Conservation (phyloP, 2,888 invertebrate species). For the Drosophila eohydei region DNA sequence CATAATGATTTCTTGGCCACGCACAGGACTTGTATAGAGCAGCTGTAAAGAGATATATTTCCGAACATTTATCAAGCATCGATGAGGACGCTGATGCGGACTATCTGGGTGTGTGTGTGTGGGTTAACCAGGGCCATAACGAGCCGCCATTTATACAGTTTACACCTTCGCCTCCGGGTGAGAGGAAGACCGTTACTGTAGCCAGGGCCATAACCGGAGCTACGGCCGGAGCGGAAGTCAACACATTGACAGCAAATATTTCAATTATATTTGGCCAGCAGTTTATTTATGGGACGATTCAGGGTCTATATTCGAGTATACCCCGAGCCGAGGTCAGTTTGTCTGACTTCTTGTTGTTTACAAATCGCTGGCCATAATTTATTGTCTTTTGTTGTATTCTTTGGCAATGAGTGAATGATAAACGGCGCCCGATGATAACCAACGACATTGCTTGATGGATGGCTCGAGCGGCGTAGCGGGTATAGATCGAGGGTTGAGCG, state of each 20-base stretch:
- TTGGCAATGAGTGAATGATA: conserved; percentile 77
- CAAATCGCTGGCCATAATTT: conserved; percentile 75
- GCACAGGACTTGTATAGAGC: conserved; percentile 9
- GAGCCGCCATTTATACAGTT: conserved; percentile 75
- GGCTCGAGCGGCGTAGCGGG: neutral
- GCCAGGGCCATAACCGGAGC: neutral
- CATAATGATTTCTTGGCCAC: conserved; percentile 49
- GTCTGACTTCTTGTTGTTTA: conserved; percentile 68
- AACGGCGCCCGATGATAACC: conserved; percentile 65
- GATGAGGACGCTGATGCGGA: conserved; percentile 33
- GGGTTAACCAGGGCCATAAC: conserved; percentile 61
- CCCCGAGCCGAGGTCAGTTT: conserved; percentile 27
- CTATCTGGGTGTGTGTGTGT: conserved; percentile 21
- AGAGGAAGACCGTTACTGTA: conserved; percentile 17
- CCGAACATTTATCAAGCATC: conserved; percentile 63
- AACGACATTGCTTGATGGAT: conserved; percentile 42
- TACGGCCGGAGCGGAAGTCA: conserved; percentile 56
- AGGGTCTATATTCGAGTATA: conserved; percentile 1
- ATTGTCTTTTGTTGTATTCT: conserved; percentile 53
- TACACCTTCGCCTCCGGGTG: conserved; percentile 74
- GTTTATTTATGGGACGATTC: conserved; percentile 66
- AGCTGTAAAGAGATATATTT: conserved; percentile 47
- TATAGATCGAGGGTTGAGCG: neutral
- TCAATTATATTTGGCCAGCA: conserved; percentile 66
- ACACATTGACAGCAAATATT: conserved; percentile 81